These are phyloP conservation scores for Delichon dasypus DNA, from an alignment of 2,797 vertebrate species.

Conservation along the genomic window DNA sequence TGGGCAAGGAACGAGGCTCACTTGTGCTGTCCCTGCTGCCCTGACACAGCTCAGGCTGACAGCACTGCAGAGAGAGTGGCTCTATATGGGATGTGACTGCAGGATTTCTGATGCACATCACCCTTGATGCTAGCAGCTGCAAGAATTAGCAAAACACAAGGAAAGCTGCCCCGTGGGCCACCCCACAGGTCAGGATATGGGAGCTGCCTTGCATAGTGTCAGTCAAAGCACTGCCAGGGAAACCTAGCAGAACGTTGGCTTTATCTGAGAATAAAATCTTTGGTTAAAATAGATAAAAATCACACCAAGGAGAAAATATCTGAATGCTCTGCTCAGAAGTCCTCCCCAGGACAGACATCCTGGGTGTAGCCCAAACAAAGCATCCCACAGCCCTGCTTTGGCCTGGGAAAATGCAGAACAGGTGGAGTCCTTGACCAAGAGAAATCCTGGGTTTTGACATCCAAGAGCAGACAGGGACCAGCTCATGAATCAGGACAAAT, in stretches of 20 bases:
- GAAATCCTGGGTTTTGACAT: not conserved
- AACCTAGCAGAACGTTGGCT: not conserved
- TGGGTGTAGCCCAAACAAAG: not conserved
- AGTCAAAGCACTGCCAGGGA: not conserved
- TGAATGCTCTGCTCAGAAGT: not conserved
- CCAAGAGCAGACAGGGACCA: not conserved
- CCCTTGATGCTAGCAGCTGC: not conserved
- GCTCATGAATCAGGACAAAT: not conserved
- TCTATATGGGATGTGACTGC: not conserved
- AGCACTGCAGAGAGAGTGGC: not conserved
- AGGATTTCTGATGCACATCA: not conserved
- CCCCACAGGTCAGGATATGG: not conserved
- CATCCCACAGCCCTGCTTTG: not conserved
- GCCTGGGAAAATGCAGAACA: not conserved
- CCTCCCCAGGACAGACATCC: not conserved
- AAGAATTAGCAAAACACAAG: not conserved
- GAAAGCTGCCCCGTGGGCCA: not conserved
- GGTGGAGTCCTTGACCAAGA: not conserved
- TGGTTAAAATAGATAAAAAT: not conserved
- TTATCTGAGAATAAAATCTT: not conserved
- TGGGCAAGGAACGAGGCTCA: not conserved
- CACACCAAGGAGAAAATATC: not conserved
- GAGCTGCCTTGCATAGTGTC: not conserved
- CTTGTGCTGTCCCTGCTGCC: not conserved
- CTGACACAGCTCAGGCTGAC: not conserved